Evolutionary conservation across 2,113 vertebrate species (phyloP), one percentile per base, ranked within the genome.

Genomic region (Chaenogobius annularis): DNA sequence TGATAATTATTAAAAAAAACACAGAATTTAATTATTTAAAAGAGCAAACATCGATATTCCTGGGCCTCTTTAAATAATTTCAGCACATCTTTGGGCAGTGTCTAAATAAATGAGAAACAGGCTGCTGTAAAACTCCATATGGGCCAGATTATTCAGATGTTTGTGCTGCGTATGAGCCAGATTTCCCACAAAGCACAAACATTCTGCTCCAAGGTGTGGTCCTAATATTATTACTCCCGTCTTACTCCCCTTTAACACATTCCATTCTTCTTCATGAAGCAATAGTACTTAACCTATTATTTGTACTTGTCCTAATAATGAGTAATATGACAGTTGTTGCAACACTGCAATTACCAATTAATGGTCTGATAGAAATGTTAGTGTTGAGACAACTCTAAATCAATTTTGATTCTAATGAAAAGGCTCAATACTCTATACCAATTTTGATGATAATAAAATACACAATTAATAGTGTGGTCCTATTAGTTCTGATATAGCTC

Each of bases 21-120:
- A 63, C 19, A 43, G 61, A 83, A 81, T 79, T 85, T 6, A 84
- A 87, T 76, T 46, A 81, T 89, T 20, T 84, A 14, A 83, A 62
- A 82, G 80, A 87, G 83, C 7, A 85, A 65, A 58, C 14, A 20
- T 13, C 44, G 3, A 44, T 48, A 79, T 73, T 74, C 58, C 1
- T 54, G 65, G 67, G 73, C 55, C 40, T 5, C 17, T 59, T 69
- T 82, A 81, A 31, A 63, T 69, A 79, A 66, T 77, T 81, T 84
- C 70, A 82, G 85, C 81, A 80, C 55, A 68, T 75, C 78, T 81
- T 56, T 56, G 54, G n/a, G 68, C 22, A 43, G 9, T 46, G 40
- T 71, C 64, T 79, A 35, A 43, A 74, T 73, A 85, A 77, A 15
- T 20, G 19, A 63, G 35, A 19, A 50, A 69, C 48, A 70, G 81